Evolutionary conservation across 2,113 vertebrate species (phyloP), one percentile per base, ranked within the genome.

Genomic region (Narcine bancroftii): DNA sequence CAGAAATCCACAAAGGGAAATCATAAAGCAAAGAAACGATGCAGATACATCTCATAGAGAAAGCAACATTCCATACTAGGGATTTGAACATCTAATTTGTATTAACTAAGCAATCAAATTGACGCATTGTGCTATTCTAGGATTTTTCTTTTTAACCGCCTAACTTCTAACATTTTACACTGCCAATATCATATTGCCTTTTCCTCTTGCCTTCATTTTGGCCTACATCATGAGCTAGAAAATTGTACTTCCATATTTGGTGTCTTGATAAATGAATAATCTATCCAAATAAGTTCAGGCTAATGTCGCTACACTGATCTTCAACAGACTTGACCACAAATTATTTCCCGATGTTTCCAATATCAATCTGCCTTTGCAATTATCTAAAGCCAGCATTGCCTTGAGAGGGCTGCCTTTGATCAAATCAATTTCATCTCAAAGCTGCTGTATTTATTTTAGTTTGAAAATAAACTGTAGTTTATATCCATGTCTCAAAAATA

Each of bases 241-340:
- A 69, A 53, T 29, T 29, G 3, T 69, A 39, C 29, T 91, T 89
- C 66, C 19, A 63, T 65, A 45, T 39, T 66, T 42, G 24, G 21
- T 69, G 65, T 42, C 69, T 91, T 69, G 87, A 21, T 91, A 91
- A 91, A 91, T 91, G 60, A 91, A 91, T 89, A 89, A 63, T 36
- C 42, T 91, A 29, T 50, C 63, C 69, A 29, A 69, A 91, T 60
- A 21, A 45, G 29, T 91, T 10, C 63, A 91, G 66, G 19, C 24
- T 45, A 91, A 91, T 69, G 63, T 1, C 24, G 45, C 63, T 19
- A 3, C 63, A 91, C 63, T 69, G 87, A 91, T 69, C 87, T 69
- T 42, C 63, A 26, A 39, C 87, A 45, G 87, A 56, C 39, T n/a
- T 69, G 63, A 89, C 87, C 63, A 91, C 87, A 91, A 91, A 91